Conservation (phyloP, 2,888 invertebrate genomes). For the Rhagonycha fulva region DNA sequence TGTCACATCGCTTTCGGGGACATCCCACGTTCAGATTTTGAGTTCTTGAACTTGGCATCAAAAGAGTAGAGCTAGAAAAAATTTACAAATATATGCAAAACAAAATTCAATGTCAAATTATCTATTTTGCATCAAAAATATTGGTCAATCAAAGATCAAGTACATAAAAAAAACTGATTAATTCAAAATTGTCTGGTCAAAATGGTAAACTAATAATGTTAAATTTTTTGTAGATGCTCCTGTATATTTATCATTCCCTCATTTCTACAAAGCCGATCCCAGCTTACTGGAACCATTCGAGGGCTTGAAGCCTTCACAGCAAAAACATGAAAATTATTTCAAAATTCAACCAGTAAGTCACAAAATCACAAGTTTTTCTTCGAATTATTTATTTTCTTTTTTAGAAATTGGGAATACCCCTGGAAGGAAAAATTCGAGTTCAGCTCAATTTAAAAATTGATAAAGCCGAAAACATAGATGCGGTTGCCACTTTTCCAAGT, state of each 20-base stretch:
- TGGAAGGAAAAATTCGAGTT: slow-evolving; percentile 80
- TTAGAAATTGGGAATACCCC: slow-evolving; percentile 83
- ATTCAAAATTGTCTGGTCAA: too few relatives aligned
- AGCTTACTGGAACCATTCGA: slow-evolving; percentile 68
- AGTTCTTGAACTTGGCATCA: too few relatives aligned
- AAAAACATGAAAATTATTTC: slow-evolving; percentile 76
- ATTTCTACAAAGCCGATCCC: slow-evolving; percentile 83
- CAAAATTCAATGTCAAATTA: too few relatives aligned
- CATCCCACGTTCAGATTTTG: too few relatives aligned
- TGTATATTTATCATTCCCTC: slow-evolving; percentile 86
- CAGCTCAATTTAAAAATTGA: slow-evolving; percentile 83
- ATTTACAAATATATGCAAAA: too few relatives aligned
- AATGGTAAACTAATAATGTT: not conserved
- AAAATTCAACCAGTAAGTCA: slow-evolving; percentile 85
- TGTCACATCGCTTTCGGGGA: too few relatives aligned
- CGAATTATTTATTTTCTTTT: slow-evolving; percentile 38
- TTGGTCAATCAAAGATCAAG: too few relatives aligned
- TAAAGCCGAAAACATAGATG: slow-evolving; percentile 70
- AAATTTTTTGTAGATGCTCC: slow-evolving; percentile 72
- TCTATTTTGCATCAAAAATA: too few relatives aligned
- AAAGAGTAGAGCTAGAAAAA: too few relatives aligned
- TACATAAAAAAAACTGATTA: too few relatives aligned
- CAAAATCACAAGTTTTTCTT: not conserved
- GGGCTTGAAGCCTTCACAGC: slow-evolving; percentile 70
- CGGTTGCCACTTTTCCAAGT: slow-evolving; percentile 76